Percentiles rank a stretch among this genome's conserved stretches.
phyloP scores from a whole-genome alignment of 2,113 vertebrate species.

The Dicerorhinus sumatrensis region DNA sequence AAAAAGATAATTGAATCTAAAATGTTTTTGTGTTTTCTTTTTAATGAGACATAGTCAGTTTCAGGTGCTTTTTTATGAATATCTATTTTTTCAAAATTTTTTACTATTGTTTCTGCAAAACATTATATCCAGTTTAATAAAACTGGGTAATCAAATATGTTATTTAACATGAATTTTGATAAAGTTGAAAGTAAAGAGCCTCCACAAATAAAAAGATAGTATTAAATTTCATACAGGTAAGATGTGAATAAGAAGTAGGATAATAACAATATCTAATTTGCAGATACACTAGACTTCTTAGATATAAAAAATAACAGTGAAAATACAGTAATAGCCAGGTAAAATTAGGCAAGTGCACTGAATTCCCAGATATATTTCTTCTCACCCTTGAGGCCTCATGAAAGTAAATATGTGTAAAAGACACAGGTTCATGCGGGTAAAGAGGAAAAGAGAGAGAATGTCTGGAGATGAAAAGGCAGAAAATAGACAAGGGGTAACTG shows the following conservation, averaged over 20 bases:
- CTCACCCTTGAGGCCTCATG: neutral
- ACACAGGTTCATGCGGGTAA: neutral
- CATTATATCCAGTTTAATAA: neutral
- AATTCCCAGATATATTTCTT: neutral
- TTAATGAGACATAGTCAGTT: neutral
- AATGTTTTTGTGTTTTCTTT: neutral
- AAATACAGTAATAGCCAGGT: neutral
- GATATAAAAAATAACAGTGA: neutral
- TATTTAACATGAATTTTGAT: neutral
- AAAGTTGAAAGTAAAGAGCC: neutral
- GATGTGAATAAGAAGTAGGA: neutral
- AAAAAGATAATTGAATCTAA: neutral
- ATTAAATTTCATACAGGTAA: neutral
- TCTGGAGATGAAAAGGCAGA: neutral
- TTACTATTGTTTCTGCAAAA: neutral
- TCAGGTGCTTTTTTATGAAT: neutral
- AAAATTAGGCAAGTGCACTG: neutral
- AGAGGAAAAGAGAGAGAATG: neutral
- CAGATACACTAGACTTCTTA: neutral
- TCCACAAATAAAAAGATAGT: neutral
- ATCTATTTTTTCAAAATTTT: neutral
- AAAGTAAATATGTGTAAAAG: neutral
- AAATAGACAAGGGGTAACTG: neutral
- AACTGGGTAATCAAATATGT: neutral
- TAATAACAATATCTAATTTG: neutral